A percentile compares a stretch with the other conserved stretches of the same genome.
Conservation (phyloP, 1,140 invertebrate species). For the Diorhabda sublineata region DNA sequence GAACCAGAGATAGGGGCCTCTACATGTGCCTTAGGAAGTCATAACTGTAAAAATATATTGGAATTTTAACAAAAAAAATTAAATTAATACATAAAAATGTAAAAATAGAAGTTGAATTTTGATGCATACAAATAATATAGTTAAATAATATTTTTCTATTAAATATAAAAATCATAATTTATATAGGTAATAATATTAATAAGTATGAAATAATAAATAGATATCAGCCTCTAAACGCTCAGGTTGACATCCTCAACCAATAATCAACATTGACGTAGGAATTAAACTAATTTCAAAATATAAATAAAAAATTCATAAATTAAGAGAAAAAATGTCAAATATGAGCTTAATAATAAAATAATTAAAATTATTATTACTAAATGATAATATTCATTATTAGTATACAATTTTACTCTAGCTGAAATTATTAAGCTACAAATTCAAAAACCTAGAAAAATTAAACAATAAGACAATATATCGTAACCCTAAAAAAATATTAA, state of each 20-base stretch:
- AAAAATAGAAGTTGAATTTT: conserved; percentile 48
- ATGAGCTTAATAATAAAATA: conserved; percentile 54
- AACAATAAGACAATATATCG: conserved; percentile 52
- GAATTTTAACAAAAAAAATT: conserved; percentile 66
- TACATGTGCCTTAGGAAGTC: conserved; percentile 69
- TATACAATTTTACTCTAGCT: conserved; percentile 50
- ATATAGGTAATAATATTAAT: conserved; percentile 57
- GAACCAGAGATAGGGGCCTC: conserved; percentile 65
- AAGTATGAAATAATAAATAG: conserved; percentile 62
- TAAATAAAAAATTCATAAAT: conserved; percentile 52
- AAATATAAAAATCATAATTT: conserved; percentile 53
- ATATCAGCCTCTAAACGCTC: conserved; percentile 57
- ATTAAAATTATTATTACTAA: conserved; percentile 54
- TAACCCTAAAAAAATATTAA: conserved; percentile 46
- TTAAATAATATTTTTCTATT: conserved; percentile 44
- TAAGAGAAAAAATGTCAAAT: conserved; percentile 53
- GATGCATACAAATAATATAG: conserved; percentile 50
- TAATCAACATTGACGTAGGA: conserved; percentile 60
- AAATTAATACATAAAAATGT: conserved; percentile 53
- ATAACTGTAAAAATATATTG: conserved; percentile 65
- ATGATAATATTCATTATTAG: conserved; percentile 47
- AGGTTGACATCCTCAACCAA: conserved; percentile 59
- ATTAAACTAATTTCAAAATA: conserved; percentile 62
- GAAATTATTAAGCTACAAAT: conserved; percentile 54
- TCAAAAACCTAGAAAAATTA: conserved; percentile 53